Evolutionary conservation across 2,888 invertebrate species (phyloP), one percentile per base, ranked within the genome.

Genomic region (Celastrina argiolus): DNA sequence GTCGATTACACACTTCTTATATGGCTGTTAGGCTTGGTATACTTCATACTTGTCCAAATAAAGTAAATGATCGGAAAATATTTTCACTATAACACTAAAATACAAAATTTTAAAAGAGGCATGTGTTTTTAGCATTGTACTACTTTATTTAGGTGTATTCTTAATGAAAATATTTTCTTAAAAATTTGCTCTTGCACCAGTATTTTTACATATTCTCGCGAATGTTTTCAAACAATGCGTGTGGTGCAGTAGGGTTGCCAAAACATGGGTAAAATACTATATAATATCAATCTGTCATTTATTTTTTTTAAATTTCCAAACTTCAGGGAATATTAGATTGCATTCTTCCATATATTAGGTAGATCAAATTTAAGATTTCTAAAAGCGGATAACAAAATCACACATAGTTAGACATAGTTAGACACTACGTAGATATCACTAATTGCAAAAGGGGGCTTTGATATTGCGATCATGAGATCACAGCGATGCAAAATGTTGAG

Each of bases 1-100:
- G 70, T 72, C 72, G 71, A 72, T 74, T 68, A 71, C 68, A 72
- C 70, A 70, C 63, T 34, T 63, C 31, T 42, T 41, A 64, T 64
- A n/a, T 42, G 18, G 51, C 51, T 12, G 34, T 36, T 18, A 51
- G 18, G 22, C n/a, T 45, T 31, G 45, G 28, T 64, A 31, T 22
- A 39, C 64, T 64, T 63, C 58, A n/a, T n/a, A n/a, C n/a, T n/a
- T n/a, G 39, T 56, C 59, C 61, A 22, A 45, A 61, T 14, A 45
- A 45, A 51, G 22, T 22, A 51, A 22, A 22, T 22, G 5, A 22
- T 12, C 22, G 10, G 1, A 22, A 45, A 18, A 45, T 18, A 0
- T 0, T 42, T 42, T 42, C 2, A n/a, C 42, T 12, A 36, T 12
- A 36, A 36, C 6, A 7, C 8, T 7, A 31, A 31, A 5, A 31